phyloP scores from a whole-genome alignment of 2,113 vertebrate species.

The Ictidomys tridecemlineatus region DNA sequence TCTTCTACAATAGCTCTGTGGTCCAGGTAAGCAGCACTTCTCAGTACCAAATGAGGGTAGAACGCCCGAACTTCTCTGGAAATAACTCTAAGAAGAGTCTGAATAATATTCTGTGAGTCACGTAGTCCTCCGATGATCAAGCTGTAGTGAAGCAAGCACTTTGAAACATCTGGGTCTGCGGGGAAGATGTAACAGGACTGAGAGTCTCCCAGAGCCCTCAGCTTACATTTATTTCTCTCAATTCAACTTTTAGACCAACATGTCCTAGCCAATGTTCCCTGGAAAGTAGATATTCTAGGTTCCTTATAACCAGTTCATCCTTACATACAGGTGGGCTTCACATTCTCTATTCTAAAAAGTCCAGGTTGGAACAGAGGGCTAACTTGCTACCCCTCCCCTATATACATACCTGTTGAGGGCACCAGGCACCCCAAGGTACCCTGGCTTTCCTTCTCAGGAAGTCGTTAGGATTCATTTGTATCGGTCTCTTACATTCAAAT shows the following conservation, averaged over 20 bases:
- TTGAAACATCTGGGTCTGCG: not conserved
- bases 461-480: not conserved
- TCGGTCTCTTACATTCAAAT: conserved; percentile 47
- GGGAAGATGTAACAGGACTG: not conserved
- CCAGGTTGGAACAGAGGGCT: not conserved
- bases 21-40: not conserved
- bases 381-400: not conserved
- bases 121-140: not conserved
- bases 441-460: not conserved
- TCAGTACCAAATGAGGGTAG: not conserved
- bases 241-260: not conserved
- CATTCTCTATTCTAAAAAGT: not conserved
- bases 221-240: not conserved
- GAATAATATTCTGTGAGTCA: not conserved
- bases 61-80: not conserved
- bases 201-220: not conserved
- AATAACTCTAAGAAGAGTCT: not conserved
- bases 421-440: not conserved
- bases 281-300: not conserved
- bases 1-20: not conserved
- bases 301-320: not conserved
- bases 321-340: not conserved
- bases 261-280: not conserved
- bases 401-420: not conserved
- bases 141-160: not conserved